Conservation (phyloP, 1,140 invertebrate species). For the Drosophila pruinosa region DNA sequence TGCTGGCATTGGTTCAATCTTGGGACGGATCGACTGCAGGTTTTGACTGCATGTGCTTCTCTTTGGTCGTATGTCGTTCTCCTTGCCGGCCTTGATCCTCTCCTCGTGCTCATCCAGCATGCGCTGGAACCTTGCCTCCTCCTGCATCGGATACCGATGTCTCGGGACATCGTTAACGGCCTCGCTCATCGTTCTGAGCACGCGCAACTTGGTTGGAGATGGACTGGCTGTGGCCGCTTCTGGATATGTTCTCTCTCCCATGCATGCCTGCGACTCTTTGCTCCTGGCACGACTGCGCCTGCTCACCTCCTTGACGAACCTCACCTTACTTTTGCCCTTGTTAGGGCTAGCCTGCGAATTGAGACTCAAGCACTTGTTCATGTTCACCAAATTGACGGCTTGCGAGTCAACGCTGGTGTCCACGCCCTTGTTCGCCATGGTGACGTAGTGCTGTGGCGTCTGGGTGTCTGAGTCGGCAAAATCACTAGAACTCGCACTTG, state of each 20-base stretch:
- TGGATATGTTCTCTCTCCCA: background rate
- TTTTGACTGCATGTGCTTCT: background rate
- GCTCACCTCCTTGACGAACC: background rate
- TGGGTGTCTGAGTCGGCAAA: background rate
- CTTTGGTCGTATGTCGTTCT: background rate
- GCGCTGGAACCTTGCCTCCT: background rate
- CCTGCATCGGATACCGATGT: background rate
- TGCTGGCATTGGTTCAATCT: background rate
- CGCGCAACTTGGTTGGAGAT: background rate
- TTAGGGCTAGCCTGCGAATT: background rate
- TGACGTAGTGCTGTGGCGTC: background rate
- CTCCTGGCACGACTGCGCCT: background rate
- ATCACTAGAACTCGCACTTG: too few relatives aligned
- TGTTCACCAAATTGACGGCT: background rate
- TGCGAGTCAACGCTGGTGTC: background rate
- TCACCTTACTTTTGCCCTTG: background rate
- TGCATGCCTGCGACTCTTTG: background rate
- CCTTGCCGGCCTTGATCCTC: background rate
- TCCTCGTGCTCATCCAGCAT: background rate
- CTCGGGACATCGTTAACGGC: background rate
- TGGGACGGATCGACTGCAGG: background rate
- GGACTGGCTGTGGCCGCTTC: background rate
- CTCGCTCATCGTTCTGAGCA: slow-evolving; percentile 7
- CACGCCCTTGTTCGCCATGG: slow-evolving; percentile 27
- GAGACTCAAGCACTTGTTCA: background rate